Base-by-base conservation (phyloP, 2,888 invertebrate species). In the Hyalella azteca region DNA sequence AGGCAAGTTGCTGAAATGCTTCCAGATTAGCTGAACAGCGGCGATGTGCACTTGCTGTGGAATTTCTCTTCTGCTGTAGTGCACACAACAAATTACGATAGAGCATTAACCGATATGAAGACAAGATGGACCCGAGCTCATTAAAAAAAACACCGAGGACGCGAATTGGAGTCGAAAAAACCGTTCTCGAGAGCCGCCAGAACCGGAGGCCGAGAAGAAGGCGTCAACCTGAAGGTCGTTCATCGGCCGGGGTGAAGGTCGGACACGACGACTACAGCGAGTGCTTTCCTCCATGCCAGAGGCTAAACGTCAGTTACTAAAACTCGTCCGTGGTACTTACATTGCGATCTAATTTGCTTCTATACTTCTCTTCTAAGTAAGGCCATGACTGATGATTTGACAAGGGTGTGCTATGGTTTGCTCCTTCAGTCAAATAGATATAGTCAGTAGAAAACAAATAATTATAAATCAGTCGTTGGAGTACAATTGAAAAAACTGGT, bases 241-340 rank as follows among this genome's bases (percentile, higher is more conserved):
- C 66, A n/a, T 66, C 39, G 66, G 39, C 66, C 36, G 66, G 66
- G 66, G 66, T 66, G 66, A 66, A 66, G 66, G 66, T 66, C 66
- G 66, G 29, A 32, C 39, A 36, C 22, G 26, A 26, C 54, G 22
- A 36, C 66, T 36, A 66, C 66, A n/a, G 22, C 36, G 3, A 19
- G 26, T 66, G 66, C 36, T 36, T 66, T 66, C 66, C 66, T 54
- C 19, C 54, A 7, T 26, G 29, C 54, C 22, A 29, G 26, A 54
- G 26, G 54, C n/a, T n/a, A n/a, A n/a, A n/a, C n/a, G n/a, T n/a
- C n/a, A n/a, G n/a, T n/a, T n/a, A n/a, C n/a, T n/a, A n/a, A n/a
- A n/a, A n/a, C n/a, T n/a, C n/a, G n/a, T n/a, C n/a, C n/a, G n/a
- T n/a, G n/a, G n/a, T n/a, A n/a, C n/a, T n/a, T n/a, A n/a, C n/a